Evolutionary conservation across 2,113 vertebrate species (phyloP), one percentile per base, ranked within the genome.

Genomic region (Anseranas semipalmata): DNA sequence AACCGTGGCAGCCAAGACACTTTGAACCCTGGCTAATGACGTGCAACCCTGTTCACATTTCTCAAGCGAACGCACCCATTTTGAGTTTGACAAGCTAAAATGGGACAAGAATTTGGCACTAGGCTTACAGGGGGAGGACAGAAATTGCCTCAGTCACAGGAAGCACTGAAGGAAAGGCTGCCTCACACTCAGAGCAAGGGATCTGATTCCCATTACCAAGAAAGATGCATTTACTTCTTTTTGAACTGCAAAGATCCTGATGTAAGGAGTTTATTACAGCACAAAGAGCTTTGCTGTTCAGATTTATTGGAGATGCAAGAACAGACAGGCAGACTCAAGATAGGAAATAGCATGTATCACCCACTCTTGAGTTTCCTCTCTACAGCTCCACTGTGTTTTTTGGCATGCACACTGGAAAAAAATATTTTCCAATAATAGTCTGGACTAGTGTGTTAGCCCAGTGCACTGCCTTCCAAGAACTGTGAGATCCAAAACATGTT

Each of bases 301-400:
- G 82, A 87, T 77, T 93, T 94, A 74, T 43, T 77, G 83, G 82
- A 71, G 79, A 35, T 46, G 43, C 41, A 90, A 59, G 70, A 94
- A 89, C 89, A 96, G 95, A 94, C 80, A 75, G 83, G 39, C 88
- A 90, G 82, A 27, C 76, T 85, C 4, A 1, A 43, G 48, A 81
- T 60, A 94, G 93, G 95, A 96, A 96, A 95, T 75, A 94, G 43
- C 62, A 85, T 53, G 59, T 60, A 86, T 96, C 93, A 90, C 65
- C 73, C 86, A 32, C 80, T 95, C 93, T 93, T 7, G 0, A 81
- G 73, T 90, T 96, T 93, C 95, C 83, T 86, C 72, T 90, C 75
- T 52, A 28, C 74, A 80, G 73, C 76, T 94, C 83, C 43, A 81
- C 68, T 95, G 85, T 86, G 84, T 27, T 0, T 92, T 95, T 94